These are phyloP conservation scores for Neocloeon triangulifer DNA, from an alignment of 1,140 invertebrate genomes.

Conservation along the genomic window DNA sequence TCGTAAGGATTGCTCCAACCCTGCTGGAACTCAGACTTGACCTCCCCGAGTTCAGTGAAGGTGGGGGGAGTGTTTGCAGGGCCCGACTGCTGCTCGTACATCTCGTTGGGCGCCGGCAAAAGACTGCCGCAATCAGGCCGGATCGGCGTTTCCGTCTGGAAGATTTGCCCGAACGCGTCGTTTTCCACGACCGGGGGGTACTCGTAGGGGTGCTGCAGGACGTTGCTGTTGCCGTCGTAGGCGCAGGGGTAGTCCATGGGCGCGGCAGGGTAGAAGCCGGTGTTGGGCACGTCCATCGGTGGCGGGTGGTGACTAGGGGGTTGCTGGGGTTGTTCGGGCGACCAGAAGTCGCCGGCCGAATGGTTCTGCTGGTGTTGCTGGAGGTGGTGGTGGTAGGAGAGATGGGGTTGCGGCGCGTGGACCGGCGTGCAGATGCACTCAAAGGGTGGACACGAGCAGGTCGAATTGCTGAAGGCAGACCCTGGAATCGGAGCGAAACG, in stretches of 20 bases:
- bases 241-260: background rate
- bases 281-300: slow-evolving; percentile 11
- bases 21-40: too few relatives aligned
- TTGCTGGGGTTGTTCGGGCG: slow-evolving; percentile 9
- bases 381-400: slow-evolving; percentile 15
- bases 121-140: slow-evolving; percentile 4
- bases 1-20: too few relatives aligned
- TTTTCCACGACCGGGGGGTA: slow-evolving; percentile 8
- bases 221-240: background rate
- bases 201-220: slow-evolving; percentile 2
- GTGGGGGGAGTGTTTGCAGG: too few relatives aligned
- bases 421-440: slow-evolving; percentile 29
- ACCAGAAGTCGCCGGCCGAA: slow-evolving; percentile 8
- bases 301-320: slow-evolving; percentile 13
- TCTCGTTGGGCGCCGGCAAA: slow-evolving; percentile 2
- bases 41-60: too few relatives aligned
- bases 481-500: background rate
- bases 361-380: slow-evolving; percentile 14
- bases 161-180: too few relatives aligned
- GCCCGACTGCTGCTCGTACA: too few relatives aligned
- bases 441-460: slow-evolving; percentile 38
- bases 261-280: too few relatives aligned
- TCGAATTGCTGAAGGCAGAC: too few relatives aligned
- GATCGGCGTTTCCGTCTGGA: slow-evolving; percentile 7
- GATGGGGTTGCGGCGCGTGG: slow-evolving; percentile 11